Base-by-base conservation (phyloP, 2,888 invertebrate genomes). In the Dendrolimus houi region DNA sequence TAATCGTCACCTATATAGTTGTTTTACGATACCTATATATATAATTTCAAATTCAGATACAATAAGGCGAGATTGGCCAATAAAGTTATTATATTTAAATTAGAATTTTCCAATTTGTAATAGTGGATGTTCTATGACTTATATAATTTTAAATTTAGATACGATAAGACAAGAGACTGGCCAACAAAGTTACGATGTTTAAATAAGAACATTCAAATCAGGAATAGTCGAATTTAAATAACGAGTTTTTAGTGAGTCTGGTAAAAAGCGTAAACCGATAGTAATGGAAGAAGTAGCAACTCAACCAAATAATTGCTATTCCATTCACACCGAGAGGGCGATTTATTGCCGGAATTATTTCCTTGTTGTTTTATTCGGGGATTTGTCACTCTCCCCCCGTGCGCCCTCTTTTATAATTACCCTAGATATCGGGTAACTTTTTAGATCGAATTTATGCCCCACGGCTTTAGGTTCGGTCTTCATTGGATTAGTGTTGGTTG, bases 221-320 rank as follows among this genome's bases (percentile, higher is more conserved):
- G 29, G 29, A 29, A 6, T 29, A 29, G 29, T 29, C 29, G 29
- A 29, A 29, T 29, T 29, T 29, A 6, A 29, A 29, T 29, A 52
- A 54, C 13, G 41, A 55, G 13, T 57, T 57, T 2, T 7, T 42
- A 57, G 69, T 60, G 70, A 62, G 57, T 59, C 59, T 42, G 54
- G 55, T 55, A 29, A 29, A 29, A 58, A 68, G 55, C 64, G 57
- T 52, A 55, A 14, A 65, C 59, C 55, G 62, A 58, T 68, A 63
- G 70, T 81, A 75, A 64, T 65, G 57, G 56, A 62, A 70, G 63
- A 64, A 81, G 83, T 67, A 83, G 80, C 86, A 85, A 86, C 81
- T 88, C 86, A 86, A 85, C 87, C 90, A 87, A 84, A 90, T 89
- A 90, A 91, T 91, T 89, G 89, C 86, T 90, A 90, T 91, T 89